Evolutionary conservation across 2,888 invertebrate genomes (phyloP), one percentile per base, ranked within the genome.

Genomic region (Drosophila tanythrix): DNA sequence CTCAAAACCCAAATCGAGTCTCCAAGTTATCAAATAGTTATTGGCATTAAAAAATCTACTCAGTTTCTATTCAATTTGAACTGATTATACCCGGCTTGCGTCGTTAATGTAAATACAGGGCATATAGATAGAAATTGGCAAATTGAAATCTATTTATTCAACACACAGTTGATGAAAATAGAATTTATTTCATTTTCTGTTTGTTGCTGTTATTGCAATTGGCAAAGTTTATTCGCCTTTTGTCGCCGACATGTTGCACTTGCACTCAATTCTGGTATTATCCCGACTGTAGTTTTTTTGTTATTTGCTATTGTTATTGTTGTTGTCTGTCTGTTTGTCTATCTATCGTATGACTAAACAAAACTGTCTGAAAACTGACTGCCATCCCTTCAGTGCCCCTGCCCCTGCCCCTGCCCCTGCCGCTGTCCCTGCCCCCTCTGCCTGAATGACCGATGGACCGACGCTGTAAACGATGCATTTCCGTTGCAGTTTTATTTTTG

Each of bases 221-320:
- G 60, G 55, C 71, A 87, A 78, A 87, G 84, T 87, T 85, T 85
- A 82, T 85, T 85, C 80, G 87, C 88, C 84, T 87, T 84, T 85
- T 56, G 62, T 61, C 52, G 80, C 70, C 61, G 63, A 72, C 74
- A 80, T 82, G 71, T 83, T 84, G 84, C 84, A 87, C 84, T 85
- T 85, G 84, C 88, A 87, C 84, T 79, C 76, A 87, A 80, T 85
- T 84, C 81, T 62, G 46, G 51, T 61, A 27, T 31, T 58, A 62
- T 62, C 36, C 46, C 64, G 21, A 27, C 8, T 48, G 13, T 2
- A 53, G 27, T 53, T 15, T 40, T 21, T 10, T 11, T 75, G n/a
- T 72, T 68, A 57, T 70, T 71, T 70, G 55, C 21, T 25, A 46
- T 46, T 21, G 21, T 46, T 65, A 15, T 25, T 46, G 25, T 46